Conservation (phyloP, 2,888 invertebrate species). For the Tortricodes alternella region DNA sequence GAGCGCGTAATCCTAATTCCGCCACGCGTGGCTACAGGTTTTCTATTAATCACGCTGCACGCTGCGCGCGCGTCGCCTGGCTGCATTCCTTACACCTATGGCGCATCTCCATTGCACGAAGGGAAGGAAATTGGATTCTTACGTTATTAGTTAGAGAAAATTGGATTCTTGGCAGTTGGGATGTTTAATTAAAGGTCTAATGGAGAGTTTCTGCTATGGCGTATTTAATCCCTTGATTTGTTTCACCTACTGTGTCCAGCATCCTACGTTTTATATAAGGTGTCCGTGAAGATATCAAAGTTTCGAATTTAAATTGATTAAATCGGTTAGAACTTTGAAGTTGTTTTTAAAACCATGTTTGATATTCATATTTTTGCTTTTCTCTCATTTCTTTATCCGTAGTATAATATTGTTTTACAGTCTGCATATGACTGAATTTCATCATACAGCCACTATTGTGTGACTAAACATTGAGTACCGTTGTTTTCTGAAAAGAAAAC, state of each 20-base stretch:
- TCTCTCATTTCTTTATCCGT: too few species aligned
- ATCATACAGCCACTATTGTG: too few species aligned
- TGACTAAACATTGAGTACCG: not conserved
- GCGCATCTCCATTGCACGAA: constrained; percentile 28
- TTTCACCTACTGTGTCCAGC: too few species aligned
- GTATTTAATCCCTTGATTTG: not conserved
- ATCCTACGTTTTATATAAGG: too few species aligned
- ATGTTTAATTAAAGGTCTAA: constrained; percentile 11
- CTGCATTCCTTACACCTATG: constrained; percentile 62
- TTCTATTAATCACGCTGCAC: constrained; percentile 57
- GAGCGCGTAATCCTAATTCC: constrained; percentile 23
- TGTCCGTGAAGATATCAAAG: too few species aligned
- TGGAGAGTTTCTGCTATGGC: not conserved
- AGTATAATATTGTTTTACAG: too few species aligned
- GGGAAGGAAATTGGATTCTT: constrained; percentile 15
- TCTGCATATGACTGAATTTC: too few species aligned
- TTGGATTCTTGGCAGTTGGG: constrained; percentile 10
- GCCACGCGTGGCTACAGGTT: constrained; percentile 51
- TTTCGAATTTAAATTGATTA: too few species aligned
- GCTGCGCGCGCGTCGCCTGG: constrained; percentile 35
- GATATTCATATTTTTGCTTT: too few species aligned
- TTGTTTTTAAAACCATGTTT: too few species aligned
- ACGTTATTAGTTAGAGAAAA: constrained; percentile 18
- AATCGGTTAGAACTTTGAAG: too few species aligned
- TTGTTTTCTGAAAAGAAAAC: not conserved